These are phyloP conservation scores for Enteromius unitaeniatus DNA, from an alignment of 2,797 vertebrate genomes.

Conservation along the genomic window DNA sequence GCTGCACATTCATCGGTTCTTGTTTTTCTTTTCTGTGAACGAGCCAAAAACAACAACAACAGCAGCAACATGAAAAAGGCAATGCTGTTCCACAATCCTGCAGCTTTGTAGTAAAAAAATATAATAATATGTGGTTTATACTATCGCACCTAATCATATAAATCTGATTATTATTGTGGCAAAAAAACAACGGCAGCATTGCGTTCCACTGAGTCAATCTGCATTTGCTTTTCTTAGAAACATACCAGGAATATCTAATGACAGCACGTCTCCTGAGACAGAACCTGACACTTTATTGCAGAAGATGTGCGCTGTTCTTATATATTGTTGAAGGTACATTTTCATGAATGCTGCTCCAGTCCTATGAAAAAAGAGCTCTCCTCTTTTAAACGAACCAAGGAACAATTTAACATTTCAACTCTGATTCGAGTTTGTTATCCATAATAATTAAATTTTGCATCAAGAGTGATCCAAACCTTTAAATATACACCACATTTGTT, in stretches of 20 bases:
- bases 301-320: slow-evolving; percentile 19
- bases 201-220: slow-evolving; percentile 47
- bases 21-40: slow-evolving; percentile 55
- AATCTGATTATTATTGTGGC: slow-evolving; percentile 45
- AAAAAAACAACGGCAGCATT: slow-evolving; percentile 34
- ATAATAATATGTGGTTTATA: slow-evolving; percentile 24
- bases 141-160: slow-evolving; percentile 50
- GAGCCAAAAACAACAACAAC: slow-evolving; percentile 27
- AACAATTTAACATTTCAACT: slow-evolving; percentile 23
- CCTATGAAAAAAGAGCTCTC: background rate
- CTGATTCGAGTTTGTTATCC: background rate
- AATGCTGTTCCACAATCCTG: slow-evolving; percentile 37
- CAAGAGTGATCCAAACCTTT: background rate
- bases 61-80: slow-evolving; percentile 46
- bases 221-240: slow-evolving; percentile 48
- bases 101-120: slow-evolving; percentile 52
- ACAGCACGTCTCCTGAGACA: slow-evolving; percentile 55
- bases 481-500: background rate
- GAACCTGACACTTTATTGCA: slow-evolving; percentile 43
- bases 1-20: slow-evolving; percentile 54
- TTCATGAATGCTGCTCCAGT: background rate
- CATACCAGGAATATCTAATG: slow-evolving; percentile 36
- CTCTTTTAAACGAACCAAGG: background rate
- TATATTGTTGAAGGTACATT: slow-evolving; percentile 25
- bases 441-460: background rate